Percentiles rank a stretch among this genome's conserved stretches.
phyloP scores from a whole-genome alignment of 2,113 vertebrate species.

The Puntigrus tetrazona region DNA sequence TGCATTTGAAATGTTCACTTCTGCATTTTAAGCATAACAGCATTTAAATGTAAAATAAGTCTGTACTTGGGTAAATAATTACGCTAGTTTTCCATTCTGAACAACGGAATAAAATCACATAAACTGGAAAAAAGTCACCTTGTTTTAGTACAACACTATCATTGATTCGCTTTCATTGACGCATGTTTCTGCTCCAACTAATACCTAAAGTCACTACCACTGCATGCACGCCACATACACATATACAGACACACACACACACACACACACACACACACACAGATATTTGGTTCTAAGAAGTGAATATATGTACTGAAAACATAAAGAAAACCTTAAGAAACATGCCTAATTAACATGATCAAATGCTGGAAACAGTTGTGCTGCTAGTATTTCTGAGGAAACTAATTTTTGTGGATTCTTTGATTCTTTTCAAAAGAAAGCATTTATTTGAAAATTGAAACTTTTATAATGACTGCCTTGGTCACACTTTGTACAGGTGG shows the following conservation, averaged over 20 bases:
- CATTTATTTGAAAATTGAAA: no score
- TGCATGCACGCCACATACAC: no score
- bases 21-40: neutral
- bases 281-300: neutral
- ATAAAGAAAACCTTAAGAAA: no score
- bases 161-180: constrained; percentile 85
- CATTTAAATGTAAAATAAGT: neutral
- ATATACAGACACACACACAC: constrained; percentile 36
- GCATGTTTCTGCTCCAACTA: constrained; percentile 84
- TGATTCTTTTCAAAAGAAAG: no score
- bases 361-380: no score
- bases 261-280: constrained; percentile 10
- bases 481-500: no score
- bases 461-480: no score
- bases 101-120: neutral
- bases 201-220: constrained; percentile 83
- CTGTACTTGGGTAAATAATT: neutral
- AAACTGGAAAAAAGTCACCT: constrained; percentile 67
- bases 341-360: no score
- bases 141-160: constrained; percentile 81
- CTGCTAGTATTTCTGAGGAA: no score
- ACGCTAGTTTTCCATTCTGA: neutral
- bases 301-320: no score
- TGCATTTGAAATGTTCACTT: neutral
- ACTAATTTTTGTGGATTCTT: no score